Conservation (phyloP, 2,888 invertebrate species). For the Lycocerus yunnanus region DNA sequence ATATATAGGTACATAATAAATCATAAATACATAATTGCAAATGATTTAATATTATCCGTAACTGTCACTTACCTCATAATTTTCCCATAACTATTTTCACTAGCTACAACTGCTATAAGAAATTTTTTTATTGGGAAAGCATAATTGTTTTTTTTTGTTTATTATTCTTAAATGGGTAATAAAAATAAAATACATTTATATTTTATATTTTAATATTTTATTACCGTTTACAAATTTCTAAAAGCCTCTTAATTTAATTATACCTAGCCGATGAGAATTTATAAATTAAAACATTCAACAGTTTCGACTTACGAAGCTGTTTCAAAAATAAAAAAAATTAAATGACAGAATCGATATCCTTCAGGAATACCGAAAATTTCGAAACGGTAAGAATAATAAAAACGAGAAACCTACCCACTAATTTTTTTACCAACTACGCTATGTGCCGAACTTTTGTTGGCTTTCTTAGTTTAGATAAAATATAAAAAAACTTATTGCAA, state of each 20-base stretch:
- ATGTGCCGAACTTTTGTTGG: no score
- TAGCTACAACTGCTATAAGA: neutral
- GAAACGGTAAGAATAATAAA: no score
- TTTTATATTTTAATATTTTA: neutral
- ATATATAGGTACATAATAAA: slow-evolving; percentile 2
- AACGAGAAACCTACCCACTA: no score
- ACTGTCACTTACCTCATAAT: slow-evolving; percentile 16
- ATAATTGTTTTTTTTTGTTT: neutral
- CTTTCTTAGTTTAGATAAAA: no score
- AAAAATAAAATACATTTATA: neutral
- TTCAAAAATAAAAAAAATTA: neutral
- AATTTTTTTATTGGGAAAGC: neutral
- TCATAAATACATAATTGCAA: slow-evolving; percentile 12
- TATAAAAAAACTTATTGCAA: no score
- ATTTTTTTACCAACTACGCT: no score
- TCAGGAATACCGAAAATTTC: no score
- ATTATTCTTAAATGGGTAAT: neutral
- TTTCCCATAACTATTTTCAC: neutral
- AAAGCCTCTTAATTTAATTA: neutral
- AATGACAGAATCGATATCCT: neutral
- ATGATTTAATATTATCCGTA: slow-evolving; percentile 7
- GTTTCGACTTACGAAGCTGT: neutral
- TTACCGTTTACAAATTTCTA: neutral
- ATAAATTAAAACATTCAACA: neutral
- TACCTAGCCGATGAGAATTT: neutral